These are phyloP conservation scores for Patella pellucida DNA, from an alignment of 2,888 invertebrate species.

Conservation along the genomic window DNA sequence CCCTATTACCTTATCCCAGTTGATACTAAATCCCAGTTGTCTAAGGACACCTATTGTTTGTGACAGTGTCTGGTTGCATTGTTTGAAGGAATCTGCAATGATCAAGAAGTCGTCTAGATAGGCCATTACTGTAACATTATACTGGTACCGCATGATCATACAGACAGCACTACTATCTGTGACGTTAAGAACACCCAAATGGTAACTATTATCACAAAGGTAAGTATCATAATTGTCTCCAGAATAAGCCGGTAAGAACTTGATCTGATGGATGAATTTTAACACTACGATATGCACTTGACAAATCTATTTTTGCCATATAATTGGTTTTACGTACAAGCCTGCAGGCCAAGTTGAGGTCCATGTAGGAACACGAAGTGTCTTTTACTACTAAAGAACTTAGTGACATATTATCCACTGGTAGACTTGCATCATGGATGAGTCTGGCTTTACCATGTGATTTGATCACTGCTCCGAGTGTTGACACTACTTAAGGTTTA, in stretches of 20 bases:
- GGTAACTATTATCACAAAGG: constrained; percentile 13
- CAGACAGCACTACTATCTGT: constrained; percentile 9
- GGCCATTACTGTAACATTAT: constrained; percentile 8
- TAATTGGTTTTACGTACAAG: background rate
- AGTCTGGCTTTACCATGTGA: background rate
- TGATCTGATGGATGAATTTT: constrained; percentile 15
- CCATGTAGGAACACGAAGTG: constrained; percentile 13
- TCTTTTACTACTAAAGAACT: constrained; percentile 9
- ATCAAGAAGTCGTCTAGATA: constrained; percentile 14
- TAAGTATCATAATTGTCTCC: background rate
- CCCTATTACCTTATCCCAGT: constrained; percentile 1
- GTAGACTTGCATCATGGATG: constrained; percentile 10
- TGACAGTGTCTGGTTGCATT: background rate
- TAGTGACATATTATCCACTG: background rate
- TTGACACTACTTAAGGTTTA: background rate
- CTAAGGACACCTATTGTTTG: background rate
- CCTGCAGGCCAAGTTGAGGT: too few species aligned
- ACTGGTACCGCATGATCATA: background rate
- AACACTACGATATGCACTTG: constrained; percentile 8
- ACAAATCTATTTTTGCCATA: background rate
- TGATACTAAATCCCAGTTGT: constrained; percentile 11
- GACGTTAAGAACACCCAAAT: constrained; percentile 12
- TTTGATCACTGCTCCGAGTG: constrained; percentile 9
- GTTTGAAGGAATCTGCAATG: background rate
- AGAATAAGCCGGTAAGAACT: background rate